These are phyloP conservation scores for Orthosia incerta DNA, from an alignment of 2,888 invertebrate species.

Conservation along the genomic window DNA sequence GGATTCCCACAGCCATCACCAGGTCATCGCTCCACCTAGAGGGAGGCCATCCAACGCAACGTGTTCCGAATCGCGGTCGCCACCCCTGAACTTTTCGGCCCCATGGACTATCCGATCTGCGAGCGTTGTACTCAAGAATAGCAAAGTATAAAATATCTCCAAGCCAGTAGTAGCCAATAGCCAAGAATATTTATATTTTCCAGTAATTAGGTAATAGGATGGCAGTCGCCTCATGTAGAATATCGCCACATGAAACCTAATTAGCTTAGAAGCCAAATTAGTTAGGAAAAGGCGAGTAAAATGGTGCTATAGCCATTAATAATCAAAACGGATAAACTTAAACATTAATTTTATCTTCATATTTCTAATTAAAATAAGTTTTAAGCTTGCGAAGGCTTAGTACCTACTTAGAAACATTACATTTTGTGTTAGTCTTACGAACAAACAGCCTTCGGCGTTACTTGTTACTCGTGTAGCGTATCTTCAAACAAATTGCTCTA, in stretches of 20 bases:
- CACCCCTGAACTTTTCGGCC: too few species aligned
- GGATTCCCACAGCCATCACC: too few species aligned
- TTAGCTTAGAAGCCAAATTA: background rate
- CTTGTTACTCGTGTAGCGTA: constrained; percentile 2
- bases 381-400: background rate
- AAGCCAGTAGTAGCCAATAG: background rate
- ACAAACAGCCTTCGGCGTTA: constrained; percentile 21
- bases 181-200: background rate
- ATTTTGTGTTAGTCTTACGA: constrained; percentile 6
- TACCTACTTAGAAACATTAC: background rate
- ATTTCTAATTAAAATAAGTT: constrained; percentile 10
- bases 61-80: too few species aligned
- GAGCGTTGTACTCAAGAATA: background rate
- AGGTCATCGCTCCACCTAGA: too few species aligned
- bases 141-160: background rate
- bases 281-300: background rate
- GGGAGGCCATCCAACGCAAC: too few species aligned
- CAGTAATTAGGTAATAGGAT: background rate
- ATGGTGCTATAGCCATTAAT: background rate
- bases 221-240: background rate
- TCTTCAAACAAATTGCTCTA: background rate
- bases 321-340: background rate
- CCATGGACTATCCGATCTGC: too few species aligned
- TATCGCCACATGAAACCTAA: background rate
- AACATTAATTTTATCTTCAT: background rate